These are phyloP conservation scores for Noctua janthe DNA, from an alignment of 2,888 invertebrate species.

Conservation along the genomic window DNA sequence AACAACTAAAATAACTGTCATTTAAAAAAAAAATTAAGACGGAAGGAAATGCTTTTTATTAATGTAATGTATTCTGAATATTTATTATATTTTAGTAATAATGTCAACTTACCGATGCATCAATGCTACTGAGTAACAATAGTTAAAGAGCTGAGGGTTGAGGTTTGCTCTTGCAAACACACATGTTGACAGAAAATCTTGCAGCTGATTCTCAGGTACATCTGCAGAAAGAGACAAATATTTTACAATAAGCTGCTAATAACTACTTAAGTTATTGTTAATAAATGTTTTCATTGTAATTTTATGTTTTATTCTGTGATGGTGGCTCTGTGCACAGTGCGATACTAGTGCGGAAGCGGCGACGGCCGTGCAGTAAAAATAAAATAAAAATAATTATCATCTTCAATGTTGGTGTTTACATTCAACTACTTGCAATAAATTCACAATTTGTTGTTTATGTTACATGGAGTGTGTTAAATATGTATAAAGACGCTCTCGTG, in stretches of 20 bases:
- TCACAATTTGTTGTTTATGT: neutral
- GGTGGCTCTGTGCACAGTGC: neutral
- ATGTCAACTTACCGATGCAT: conserved; percentile 91
- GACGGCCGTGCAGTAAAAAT: neutral
- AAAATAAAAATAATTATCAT: neutral
- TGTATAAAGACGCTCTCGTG: neutral
- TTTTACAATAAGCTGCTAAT: conserved; percentile 46
- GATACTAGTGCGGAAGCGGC: neutral
- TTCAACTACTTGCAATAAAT: neutral
- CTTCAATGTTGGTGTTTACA: neutral
- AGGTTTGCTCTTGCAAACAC: conserved; percentile 93
- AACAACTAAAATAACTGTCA: neutral
- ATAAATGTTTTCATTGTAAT: conserved; percentile 32
- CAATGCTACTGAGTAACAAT: conserved; percentile 94
- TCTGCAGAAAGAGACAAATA: conserved; percentile 65
- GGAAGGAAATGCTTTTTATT: neutral
- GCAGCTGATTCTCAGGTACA: conserved; percentile 85
- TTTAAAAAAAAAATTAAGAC: too few relatives aligned
- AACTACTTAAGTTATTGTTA: conserved; percentile 41
- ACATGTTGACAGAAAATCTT: conserved; percentile 92
- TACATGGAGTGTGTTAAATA: neutral
- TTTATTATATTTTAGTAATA: conserved; percentile 12
- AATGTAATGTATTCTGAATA: conserved; percentile 24
- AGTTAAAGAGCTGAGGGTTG: conserved; percentile 95
- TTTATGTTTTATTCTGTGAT: conserved; percentile 28